phyloP scores from a whole-genome alignment of 2,797 vertebrate species.

The Rhinoraja longicauda region DNA sequence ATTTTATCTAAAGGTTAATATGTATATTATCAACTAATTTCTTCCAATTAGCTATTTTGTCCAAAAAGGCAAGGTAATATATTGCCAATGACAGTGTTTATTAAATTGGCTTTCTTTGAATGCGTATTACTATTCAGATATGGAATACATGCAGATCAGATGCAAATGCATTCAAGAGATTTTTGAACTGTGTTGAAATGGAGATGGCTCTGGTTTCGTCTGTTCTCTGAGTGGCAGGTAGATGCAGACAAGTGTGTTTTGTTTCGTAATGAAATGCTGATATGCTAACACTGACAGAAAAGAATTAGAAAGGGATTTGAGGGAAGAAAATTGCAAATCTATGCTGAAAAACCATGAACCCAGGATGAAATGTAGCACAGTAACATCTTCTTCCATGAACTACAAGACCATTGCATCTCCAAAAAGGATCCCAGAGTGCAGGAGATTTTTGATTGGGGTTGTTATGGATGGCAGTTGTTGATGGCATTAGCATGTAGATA shows the following conservation, averaged over 20 bases:
- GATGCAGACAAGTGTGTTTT: constrained; percentile 24
- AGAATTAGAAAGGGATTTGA: neutral
- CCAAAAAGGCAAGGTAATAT: neutral
- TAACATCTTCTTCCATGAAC: too few relatives aligned
- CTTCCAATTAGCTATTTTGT: neutral
- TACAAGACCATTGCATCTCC: too few relatives aligned
- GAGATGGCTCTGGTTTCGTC: constrained; percentile 15
- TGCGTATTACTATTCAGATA: constrained; percentile 3
- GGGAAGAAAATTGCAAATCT: constrained; percentile 23
- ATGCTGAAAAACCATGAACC: neutral
- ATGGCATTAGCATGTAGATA: too few relatives aligned
- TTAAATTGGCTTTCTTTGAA: neutral
- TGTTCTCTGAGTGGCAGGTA: constrained; percentile 13
- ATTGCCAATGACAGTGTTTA: constrained; percentile 11
- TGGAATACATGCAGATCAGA: constrained; percentile 33
- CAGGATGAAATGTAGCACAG: too few relatives aligned
- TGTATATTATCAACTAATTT: neutral
- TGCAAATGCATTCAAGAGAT: constrained; percentile 32
- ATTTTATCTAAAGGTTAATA: neutral
- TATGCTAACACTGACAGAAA: neutral
- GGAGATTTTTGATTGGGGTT: too few relatives aligned
- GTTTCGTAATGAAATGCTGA: constrained; percentile 27
- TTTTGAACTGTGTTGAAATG: constrained; percentile 30
- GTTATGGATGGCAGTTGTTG: too few relatives aligned
- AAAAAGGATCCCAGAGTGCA: too few relatives aligned